Evolutionary conservation across 2,797 vertebrate species (phyloP).

Genomic region (Sebastes hubbsi): DNA sequence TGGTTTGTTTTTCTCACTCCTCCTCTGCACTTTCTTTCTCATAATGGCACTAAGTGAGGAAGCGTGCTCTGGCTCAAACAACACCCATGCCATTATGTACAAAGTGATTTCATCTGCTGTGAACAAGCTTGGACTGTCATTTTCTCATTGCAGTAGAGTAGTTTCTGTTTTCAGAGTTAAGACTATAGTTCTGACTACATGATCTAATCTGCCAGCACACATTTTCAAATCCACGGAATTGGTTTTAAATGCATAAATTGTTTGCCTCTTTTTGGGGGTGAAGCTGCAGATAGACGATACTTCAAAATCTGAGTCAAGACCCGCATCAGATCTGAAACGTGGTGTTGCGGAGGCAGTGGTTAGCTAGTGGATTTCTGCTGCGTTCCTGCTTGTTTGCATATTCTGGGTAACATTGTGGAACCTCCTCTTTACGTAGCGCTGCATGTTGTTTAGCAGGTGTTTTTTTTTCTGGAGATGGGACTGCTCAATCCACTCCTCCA

Average conservation of each 20-base stretch:
- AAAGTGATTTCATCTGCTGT: conserved; percentile 36
- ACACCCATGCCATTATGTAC: conserved; percentile 32
- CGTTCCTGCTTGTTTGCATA: too few relatives aligned
- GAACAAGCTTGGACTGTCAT: conserved; percentile 20
- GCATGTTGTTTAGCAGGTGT: too few relatives aligned
- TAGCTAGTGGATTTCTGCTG: too few relatives aligned
- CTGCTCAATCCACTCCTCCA: too few relatives aligned
- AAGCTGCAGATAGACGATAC: not conserved
- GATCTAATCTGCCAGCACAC: not conserved
- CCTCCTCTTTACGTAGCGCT: too few relatives aligned
- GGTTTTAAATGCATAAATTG: not conserved
- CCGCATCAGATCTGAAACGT: too few relatives aligned
- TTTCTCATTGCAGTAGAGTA: not conserved
- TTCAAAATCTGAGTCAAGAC: not conserved
- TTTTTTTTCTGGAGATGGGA: too few relatives aligned
- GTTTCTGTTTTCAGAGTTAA: not conserved
- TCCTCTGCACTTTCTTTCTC: conserved; percentile 36
- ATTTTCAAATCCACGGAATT: not conserved
- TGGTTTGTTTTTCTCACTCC: conserved; percentile 1
- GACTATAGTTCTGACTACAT: not conserved
- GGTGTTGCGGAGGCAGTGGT: too few relatives aligned
- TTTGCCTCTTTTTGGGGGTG: not conserved
- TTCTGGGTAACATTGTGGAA: too few relatives aligned
- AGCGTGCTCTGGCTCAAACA: conserved; percentile 35
- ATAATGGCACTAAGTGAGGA: conserved; percentile 56